phyloP scores from a whole-genome alignment of 1,140 invertebrate species.

The Amphibalanus amphitrite region DNA sequence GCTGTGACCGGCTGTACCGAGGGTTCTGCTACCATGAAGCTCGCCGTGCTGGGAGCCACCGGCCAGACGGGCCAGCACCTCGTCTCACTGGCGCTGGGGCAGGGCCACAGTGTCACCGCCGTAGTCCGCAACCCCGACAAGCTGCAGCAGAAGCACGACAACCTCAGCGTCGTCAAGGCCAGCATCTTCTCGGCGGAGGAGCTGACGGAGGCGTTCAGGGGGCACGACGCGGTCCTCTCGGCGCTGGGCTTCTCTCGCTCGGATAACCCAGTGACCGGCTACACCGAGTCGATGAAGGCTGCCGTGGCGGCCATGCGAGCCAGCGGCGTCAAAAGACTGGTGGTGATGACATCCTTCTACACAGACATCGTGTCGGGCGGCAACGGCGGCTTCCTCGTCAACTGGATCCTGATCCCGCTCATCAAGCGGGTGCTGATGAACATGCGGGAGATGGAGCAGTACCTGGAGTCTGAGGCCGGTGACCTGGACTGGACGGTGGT shows the following conservation, averaged over 20 bases:
- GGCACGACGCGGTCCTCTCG: conserved; percentile 21
- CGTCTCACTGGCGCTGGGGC: conserved; percentile 23
- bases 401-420: conserved; percentile 22
- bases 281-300: conserved; percentile 19
- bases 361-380: conserved; percentile 18
- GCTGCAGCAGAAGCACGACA: conserved; percentile 19
- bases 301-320: conserved; percentile 18
- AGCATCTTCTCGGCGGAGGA: conserved; percentile 19
- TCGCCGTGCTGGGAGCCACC: conserved; percentile 26
- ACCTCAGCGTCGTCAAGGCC: conserved; percentile 22
- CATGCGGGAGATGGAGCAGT: too few species aligned
- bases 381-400: conserved; percentile 22
- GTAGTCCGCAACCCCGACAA: conserved; percentile 25
- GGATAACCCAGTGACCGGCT: conserved; percentile 19
- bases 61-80: conserved; percentile 25
- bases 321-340: conserved; percentile 16
- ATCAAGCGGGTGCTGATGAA: conserved; percentile 22
- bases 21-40: conserved; percentile 19
- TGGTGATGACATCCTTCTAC: conserved; percentile 21
- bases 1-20: too few species aligned
- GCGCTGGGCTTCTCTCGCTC: conserved; percentile 18
- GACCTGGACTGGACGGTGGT: too few species aligned
- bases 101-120: conserved; percentile 22
- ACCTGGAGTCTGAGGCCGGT: too few species aligned
- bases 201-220: conserved; percentile 16